Evolutionary conservation across 2,797 vertebrate genomes (phyloP).

Genomic region (Loris lydekkerianus): DNA sequence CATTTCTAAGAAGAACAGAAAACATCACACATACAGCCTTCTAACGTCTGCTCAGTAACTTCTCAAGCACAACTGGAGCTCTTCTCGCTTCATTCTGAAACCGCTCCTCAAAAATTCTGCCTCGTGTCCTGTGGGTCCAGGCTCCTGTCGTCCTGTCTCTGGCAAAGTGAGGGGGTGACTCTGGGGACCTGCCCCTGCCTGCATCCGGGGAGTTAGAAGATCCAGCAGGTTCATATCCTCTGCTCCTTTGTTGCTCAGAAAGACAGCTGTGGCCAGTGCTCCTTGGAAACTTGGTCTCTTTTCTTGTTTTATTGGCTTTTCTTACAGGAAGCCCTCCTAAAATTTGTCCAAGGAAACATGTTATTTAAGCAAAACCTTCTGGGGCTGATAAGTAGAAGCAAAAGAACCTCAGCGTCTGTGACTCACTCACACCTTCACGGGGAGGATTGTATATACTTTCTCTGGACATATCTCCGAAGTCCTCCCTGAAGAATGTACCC

Average conservation of each 20-base stretch:
- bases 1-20: neutral
- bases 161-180: neutral
- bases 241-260: neutral
- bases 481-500: neutral
- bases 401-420: neutral
- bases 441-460: neutral
- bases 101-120: neutral
- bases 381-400: neutral
- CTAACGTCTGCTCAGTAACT: neutral
- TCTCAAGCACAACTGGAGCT: neutral
- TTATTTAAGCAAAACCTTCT: neutral
- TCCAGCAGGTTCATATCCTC: neutral
- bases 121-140: too few species aligned
- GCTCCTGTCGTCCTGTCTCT: neutral
- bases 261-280: neutral
- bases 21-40: neutral
- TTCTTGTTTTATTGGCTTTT: neutral
- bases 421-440: neutral
- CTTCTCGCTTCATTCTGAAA: neutral
- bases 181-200: neutral
- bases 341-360: neutral
- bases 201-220: neutral
- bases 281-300: neutral
- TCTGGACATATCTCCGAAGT: accelerated
- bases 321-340: neutral